Base-by-base conservation (phyloP, 2,888 invertebrate genomes). In the Drosophila limbata region DNA sequence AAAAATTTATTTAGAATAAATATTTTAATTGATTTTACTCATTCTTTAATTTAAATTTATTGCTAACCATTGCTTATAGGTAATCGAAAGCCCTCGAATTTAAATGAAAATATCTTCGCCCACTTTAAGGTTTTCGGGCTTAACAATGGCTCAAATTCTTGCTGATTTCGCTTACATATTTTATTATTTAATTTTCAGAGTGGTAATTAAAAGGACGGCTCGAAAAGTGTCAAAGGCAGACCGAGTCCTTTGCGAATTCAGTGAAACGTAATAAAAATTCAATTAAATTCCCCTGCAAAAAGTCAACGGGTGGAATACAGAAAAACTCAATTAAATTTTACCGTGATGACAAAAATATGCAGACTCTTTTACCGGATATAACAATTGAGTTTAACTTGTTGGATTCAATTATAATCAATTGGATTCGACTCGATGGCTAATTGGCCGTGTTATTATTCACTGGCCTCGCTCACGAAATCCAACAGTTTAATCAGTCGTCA, bases 321-420 rank as follows among this genome's bases (percentile, higher is more conserved):
- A 37, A 65, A 65, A 73, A 40, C 51, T 68, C 63, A 74, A 86
- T 84, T 78, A 69, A 81, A 67, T 57, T 57, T 67, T 3, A 48
- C 1, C 35, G 47, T 53, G 21, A 40, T 19, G 51, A 15, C 35
- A 45, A 55, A 40, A 61, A 31, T 28, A 5, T 28, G 8, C 25
- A 50, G 15, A 33, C 50, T 31, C 56, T 45, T 57, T 42, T 47
- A 35, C 47, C 28, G 62, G 47, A 47, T 37, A 50, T 44, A 51
- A 60, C 66, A 67, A 73, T 69, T 52, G 51, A 28, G 37, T 57
- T 35, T n/a, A 60, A 56, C 40, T 47, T 40, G 37, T 52, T 15
- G 56, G 4, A 51, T 42, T 9, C 28, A 9, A 53, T 48, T 47
- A 11, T 11, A 47, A 28, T 17, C 35, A 44, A 21, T 33, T 55